phyloP scores from a whole-genome alignment of 2,113 vertebrate genomes.

The Dascyllus trimaculatus region DNA sequence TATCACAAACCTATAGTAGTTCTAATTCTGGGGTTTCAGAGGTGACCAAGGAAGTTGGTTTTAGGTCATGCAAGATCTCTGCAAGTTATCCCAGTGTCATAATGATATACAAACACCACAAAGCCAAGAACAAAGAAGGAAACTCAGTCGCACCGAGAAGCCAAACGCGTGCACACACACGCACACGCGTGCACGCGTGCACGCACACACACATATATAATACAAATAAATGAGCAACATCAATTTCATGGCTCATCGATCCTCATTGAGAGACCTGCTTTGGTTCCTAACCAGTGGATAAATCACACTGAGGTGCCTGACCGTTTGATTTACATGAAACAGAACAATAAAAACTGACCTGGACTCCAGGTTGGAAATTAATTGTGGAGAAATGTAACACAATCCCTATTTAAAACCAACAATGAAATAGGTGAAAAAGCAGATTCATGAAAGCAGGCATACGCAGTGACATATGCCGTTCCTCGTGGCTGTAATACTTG shows the following conservation, averaged over 20 bases:
- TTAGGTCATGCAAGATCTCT: slow-evolving; percentile 6
- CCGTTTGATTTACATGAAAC: slow-evolving; percentile 17
- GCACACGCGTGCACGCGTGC: too few relatives aligned
- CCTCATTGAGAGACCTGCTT: slow-evolving; percentile 33
- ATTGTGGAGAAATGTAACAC: background rate
- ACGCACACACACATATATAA: slow-evolving; percentile 33
- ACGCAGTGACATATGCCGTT: slow-evolving; percentile 54
- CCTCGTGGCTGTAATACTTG: slow-evolving; percentile 56
- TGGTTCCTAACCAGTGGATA: slow-evolving; percentile 42
- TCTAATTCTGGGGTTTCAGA: background rate
- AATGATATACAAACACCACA: slow-evolving; percentile 4
- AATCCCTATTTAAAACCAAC: background rate
- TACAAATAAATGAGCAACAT: slow-evolving; percentile 24
- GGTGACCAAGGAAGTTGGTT: background rate
- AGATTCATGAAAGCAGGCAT: background rate
- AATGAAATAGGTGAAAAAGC: background rate
- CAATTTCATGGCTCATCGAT: slow-evolving; percentile 42
- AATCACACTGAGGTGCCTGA: slow-evolving; percentile 13
- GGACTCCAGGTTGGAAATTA: background rate
- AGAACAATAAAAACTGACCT: background rate
- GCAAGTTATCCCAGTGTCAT: slow-evolving; percentile 23
- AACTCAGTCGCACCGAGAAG: background rate
- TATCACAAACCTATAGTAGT: background rate
- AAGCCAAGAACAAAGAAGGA: background rate
- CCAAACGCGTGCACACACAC: too few relatives aligned